Conservation (phyloP, 1,140 invertebrate species). For the Frieseomelitta varia region DNA sequence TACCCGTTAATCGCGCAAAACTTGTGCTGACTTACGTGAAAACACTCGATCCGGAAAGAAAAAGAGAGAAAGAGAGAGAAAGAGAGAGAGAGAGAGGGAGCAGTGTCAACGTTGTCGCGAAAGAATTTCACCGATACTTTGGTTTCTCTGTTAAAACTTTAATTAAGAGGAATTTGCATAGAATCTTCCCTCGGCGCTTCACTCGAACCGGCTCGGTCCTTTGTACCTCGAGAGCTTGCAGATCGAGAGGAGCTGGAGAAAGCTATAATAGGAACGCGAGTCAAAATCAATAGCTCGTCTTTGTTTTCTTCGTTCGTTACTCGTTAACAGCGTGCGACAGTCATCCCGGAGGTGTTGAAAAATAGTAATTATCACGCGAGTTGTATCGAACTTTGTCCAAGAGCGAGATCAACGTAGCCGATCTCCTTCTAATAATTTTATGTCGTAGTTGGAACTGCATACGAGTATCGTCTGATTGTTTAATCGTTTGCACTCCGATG, state of each 20-base stretch:
- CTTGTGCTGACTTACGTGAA: conserved; percentile 29
- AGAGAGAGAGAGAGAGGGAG: neutral
- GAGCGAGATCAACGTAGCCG: too few relatives aligned
- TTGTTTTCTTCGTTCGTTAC: neutral
- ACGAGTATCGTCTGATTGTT: too few relatives aligned
- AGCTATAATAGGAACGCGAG: too few relatives aligned
- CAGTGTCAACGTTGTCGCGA: neutral
- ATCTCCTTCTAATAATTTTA: too few relatives aligned
- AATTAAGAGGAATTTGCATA: conserved; percentile 8
- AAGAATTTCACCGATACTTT: conserved; percentile 1
- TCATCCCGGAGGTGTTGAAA: neutral
- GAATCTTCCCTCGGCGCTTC: neutral
- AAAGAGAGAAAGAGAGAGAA: neutral
- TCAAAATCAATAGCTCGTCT: neutral
- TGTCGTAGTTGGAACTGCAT: too few relatives aligned
- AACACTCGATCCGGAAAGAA: neutral
- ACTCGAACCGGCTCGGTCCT: neutral
- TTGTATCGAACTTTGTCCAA: too few relatives aligned
- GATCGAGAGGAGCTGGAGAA: neutral
- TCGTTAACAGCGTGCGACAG: neutral
- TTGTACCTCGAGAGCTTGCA: neutral
- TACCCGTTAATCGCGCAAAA: conserved; percentile 44
- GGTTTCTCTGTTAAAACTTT: neutral
- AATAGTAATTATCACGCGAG: too few relatives aligned
- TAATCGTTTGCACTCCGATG: too few relatives aligned